Base-by-base conservation (phyloP, 2,113 vertebrate genomes). In the Rousettus leschenaultii region DNA sequence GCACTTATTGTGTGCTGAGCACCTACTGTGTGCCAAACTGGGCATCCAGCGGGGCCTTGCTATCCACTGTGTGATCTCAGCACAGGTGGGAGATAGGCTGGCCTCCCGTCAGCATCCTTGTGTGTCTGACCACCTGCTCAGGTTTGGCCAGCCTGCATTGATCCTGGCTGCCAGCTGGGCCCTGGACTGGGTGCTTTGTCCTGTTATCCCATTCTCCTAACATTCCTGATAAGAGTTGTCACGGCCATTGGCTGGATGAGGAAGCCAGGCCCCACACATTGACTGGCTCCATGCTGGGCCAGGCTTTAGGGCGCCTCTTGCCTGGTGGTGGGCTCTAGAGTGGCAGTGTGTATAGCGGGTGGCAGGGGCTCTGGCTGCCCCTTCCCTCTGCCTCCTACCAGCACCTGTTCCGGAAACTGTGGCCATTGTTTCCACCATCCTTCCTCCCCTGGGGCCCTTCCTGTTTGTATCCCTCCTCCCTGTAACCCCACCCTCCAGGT, bases 331-430 rank as follows among this genome's bases (percentile, higher is more conserved):
- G 71, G 66, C 57, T 77, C 73, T 66, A 22, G 13, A 57, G 38
- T 33, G 33, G 40, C 6, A 65, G 66, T 4, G 14, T 53, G 33
- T 48, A 16, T 18, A 9, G 16, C 13, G 84, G 1, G 59, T 66
- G 59, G 48, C 22, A 11, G 74, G 43, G 45, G 19, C 24, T 40
- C 55, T 0, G 1, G 7, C 75, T 35, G 65, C 26, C 74, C 79
- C 51, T 40, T 59, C 70, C 65, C 71, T 53, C 35, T 73, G 55
- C 70, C 59, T 57, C 16, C 24, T 15, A 1, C 55, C 35, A 91
- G 95, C 97, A 98, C 96, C 96, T 97, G 97, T 92, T 80, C 92
- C 73, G 97, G 97, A 98, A 97, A 65, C 66, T 2, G 33, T n/a
- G 45, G 51, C 94, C 95, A 97, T 98, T 97, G 97, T 97, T 93